phyloP scores from a whole-genome alignment of 2,797 vertebrate genomes.

The Galaxias olidus region DNA sequence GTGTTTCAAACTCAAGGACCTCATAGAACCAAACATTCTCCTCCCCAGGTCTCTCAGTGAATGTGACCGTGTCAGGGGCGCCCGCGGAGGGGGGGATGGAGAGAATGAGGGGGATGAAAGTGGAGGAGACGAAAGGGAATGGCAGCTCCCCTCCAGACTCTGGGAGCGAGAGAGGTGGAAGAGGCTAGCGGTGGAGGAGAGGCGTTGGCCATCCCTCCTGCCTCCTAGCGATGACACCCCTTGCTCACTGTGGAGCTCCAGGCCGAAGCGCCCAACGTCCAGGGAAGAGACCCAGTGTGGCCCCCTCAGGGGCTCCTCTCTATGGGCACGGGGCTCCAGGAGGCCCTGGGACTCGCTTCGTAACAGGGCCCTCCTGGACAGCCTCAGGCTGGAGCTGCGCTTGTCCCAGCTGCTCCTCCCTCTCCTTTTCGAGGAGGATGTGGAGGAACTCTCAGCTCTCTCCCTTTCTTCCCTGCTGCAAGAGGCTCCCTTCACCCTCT shows the following conservation, averaged over 20 bases:
- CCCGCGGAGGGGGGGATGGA: constrained; percentile 61
- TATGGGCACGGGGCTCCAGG: constrained; percentile 64
- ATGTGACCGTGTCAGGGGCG: constrained; percentile 75
- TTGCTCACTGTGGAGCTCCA: constrained; percentile 49
- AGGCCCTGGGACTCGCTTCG: constrained; percentile 80
- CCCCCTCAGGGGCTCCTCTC: constrained; percentile 55
- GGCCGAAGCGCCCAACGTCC: constrained; percentile 71
- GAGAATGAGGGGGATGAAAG: constrained; percentile 79
- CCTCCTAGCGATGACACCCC: constrained; percentile 53
- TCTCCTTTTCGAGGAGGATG: constrained; percentile 60
- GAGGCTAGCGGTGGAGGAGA: constrained; percentile 78
- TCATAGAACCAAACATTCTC: constrained; percentile 80
- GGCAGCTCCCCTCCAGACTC: constrained; percentile 76
- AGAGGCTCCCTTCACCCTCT: constrained; percentile 55
- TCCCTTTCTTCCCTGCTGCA: constrained; percentile 9
- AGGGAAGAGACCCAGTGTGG: constrained; percentile 80
- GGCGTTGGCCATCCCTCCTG: constrained; percentile 68
- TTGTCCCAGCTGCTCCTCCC: constrained; percentile 70
- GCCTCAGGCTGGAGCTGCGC: constrained; percentile 70
- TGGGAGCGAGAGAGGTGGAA: constrained; percentile 78
- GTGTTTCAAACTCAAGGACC: constrained; percentile 78
- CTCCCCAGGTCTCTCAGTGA: constrained; percentile 82
- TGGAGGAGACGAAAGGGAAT: constrained; percentile 70
- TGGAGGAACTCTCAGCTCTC: constrained; percentile 48
- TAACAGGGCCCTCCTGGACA: constrained; percentile 75